Percentiles rank a stretch among this genome's conserved stretches.
Conservation (phyloP, 2,888 invertebrate genomes). For the Philaethria dido region DNA sequence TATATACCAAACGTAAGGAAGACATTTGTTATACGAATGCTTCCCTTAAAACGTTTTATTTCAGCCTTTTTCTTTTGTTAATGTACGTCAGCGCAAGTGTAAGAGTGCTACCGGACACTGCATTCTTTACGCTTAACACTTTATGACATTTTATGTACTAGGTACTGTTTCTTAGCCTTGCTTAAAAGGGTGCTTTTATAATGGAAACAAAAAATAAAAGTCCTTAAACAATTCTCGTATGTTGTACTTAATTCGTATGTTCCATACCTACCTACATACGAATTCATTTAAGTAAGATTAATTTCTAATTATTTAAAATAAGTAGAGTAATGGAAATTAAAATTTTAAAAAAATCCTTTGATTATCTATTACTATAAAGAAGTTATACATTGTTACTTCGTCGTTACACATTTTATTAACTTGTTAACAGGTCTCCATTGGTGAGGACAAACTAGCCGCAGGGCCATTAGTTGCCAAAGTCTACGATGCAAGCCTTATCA, state of each 20-base stretch:
- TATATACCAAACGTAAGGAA: conserved; percentile 5
- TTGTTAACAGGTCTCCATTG: conserved; percentile 85
- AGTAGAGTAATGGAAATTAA: too few relatives aligned
- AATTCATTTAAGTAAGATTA: too few relatives aligned
- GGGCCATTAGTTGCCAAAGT: conserved; percentile 97
- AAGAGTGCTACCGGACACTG: conserved; percentile 12
- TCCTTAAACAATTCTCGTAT: too few relatives aligned
- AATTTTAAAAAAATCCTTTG: too few relatives aligned
- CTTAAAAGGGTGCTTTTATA: background rate
- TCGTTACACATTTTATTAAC: background rate
- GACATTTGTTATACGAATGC: conserved; percentile 16
- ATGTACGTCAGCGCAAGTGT: conserved; percentile 4
- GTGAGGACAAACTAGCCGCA: conserved; percentile 94
- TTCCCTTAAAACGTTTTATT: conserved; percentile 22
- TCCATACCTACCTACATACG: too few relatives aligned
- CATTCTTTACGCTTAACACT: conserved; percentile 22
- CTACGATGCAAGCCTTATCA: conserved; percentile 96
- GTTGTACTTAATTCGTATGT: background rate
- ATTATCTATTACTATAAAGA: background rate
- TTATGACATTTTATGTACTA: conserved; percentile 14
- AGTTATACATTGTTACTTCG: background rate
- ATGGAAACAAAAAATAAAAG: background rate
- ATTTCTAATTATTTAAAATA: too few relatives aligned
- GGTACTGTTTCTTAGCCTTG: background rate
- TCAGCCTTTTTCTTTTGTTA: conserved; percentile 13